Conservation (phyloP, 2,888 invertebrate species). For the Rhyacophila evoluta region DNA sequence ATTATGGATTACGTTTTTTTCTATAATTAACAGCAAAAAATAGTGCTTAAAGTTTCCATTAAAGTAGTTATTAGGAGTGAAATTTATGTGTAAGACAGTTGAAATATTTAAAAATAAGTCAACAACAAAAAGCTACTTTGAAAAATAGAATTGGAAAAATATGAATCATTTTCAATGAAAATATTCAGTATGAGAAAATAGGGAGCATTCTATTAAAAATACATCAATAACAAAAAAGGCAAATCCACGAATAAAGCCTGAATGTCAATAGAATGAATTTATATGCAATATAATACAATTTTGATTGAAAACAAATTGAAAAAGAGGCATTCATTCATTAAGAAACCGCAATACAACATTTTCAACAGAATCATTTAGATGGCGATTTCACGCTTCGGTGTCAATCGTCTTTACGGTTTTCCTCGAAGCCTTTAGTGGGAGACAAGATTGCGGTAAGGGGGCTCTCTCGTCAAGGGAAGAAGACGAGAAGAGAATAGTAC, state of each 20-base stretch:
- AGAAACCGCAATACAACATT: constrained; percentile 47
- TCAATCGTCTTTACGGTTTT: constrained; percentile 51
- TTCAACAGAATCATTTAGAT: constrained; percentile 51
- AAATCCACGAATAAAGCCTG: neutral
- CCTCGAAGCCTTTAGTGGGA: constrained; percentile 6
- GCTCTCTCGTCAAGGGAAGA: constrained; percentile 38
- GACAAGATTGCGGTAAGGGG: neutral
- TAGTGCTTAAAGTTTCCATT: too few relatives aligned
- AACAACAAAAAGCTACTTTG: too few relatives aligned
- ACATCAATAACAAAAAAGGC: constrained; percentile 30
- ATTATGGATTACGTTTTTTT: too few relatives aligned
- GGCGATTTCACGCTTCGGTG: constrained; percentile 54
- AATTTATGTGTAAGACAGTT: too few relatives aligned
- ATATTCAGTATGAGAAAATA: neutral
- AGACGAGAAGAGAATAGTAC: constrained; percentile 51
- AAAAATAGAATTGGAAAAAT: too few relatives aligned
- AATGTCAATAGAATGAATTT: neutral
- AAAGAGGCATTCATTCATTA: constrained; percentile 47
- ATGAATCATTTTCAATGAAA: too few relatives aligned
- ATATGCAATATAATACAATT: constrained; percentile 28
- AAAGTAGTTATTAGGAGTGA: too few relatives aligned
- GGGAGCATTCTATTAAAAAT: neutral
- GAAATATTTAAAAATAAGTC: too few relatives aligned
- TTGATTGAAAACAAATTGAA: constrained; percentile 49
- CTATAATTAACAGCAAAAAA: too few relatives aligned